Conservation (phyloP, 2,888 invertebrate genomes). For the Onthophagus sagittarius region DNA sequence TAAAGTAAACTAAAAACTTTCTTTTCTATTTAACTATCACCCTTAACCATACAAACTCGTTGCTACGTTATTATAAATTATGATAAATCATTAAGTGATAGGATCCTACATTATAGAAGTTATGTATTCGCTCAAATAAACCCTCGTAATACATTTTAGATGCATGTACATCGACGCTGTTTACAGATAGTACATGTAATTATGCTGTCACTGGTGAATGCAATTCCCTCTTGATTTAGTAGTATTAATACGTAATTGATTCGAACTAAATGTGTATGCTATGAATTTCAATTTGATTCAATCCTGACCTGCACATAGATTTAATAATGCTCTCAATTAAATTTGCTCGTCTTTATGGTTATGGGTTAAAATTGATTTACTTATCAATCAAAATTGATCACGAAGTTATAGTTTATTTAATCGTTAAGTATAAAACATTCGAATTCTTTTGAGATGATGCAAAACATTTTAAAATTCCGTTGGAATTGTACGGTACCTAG, state of each 20-base stretch:
- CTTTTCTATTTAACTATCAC: no score
- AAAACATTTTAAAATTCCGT: background rate
- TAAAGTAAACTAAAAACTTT: no score
- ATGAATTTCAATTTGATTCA: background rate
- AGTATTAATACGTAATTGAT: background rate
- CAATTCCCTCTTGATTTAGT: background rate
- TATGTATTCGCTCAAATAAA: background rate
- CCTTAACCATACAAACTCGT: no score
- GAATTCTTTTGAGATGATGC: background rate
- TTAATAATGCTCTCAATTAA: background rate
- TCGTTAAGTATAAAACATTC: background rate
- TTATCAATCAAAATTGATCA: no score
- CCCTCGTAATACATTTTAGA: no score
- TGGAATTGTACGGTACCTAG: background rate
- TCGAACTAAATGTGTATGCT: background rate
- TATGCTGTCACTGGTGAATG: background rate
- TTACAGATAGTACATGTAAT: background rate
- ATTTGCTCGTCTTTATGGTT: background rate
- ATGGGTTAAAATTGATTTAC: background rate
- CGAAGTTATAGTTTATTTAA: background rate
- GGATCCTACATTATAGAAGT: background rate
- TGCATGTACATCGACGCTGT: no score
- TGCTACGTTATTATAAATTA: no score
- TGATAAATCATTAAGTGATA: no score
- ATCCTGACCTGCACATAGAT: background rate